Evolutionary conservation across 2,797 vertebrate species (phyloP).

Genomic region (Tadarida brasiliensis): DNA sequence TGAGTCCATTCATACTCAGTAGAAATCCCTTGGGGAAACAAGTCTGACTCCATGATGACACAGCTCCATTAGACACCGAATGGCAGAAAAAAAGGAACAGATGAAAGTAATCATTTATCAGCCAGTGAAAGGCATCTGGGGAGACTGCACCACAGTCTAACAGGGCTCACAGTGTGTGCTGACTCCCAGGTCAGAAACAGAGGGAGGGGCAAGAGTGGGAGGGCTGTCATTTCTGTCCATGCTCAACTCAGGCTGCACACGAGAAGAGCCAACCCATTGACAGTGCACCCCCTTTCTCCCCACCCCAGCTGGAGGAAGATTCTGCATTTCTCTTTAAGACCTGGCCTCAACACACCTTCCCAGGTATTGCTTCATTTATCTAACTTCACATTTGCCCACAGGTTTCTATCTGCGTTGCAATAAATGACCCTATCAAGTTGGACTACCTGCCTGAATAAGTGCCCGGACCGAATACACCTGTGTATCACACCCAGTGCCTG

Average conservation of each 20-base stretch:
- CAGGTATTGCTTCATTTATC: background rate
- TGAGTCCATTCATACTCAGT: background rate
- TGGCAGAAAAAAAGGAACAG: background rate
- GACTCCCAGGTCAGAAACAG: accelerated
- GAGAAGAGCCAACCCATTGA: background rate
- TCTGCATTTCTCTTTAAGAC: background rate
- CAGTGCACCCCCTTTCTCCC: accelerated
- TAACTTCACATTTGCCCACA: background rate
- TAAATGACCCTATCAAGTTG: background rate
- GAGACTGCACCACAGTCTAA: background rate
- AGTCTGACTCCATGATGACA: background rate
- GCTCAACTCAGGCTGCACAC: background rate
- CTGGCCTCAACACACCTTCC: background rate
- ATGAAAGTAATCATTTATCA: background rate
- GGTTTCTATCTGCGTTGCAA: background rate
- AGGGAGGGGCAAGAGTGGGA: no score
- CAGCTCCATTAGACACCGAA: background rate
- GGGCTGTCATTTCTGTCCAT: background rate
- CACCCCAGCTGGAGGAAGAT: background rate
- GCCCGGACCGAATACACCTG: background rate
- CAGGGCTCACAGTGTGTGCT: accelerated
- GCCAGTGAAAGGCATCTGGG: background rate
- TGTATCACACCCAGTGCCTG: background rate
- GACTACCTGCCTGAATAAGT: background rate
- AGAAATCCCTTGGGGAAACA: background rate